Conservation (phyloP, 1,140 invertebrate genomes). For the Apocrypta bakeri region DNA sequence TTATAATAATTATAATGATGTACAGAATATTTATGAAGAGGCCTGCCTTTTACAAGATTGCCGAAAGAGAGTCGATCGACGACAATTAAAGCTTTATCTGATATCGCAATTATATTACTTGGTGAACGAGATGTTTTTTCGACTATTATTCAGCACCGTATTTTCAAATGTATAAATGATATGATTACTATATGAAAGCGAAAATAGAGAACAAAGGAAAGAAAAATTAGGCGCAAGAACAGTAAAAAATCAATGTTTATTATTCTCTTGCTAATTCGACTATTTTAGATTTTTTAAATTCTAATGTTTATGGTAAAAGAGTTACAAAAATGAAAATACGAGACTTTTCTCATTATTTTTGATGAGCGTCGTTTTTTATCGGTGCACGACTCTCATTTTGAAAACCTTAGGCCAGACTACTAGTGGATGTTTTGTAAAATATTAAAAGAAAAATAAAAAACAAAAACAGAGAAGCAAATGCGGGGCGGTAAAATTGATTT, state of each 20-base stretch:
- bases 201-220: conserved; percentile 48
- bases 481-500: conserved; percentile 21
- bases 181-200: conserved; percentile 28
- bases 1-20: conserved; percentile 74
- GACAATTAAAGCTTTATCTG: conserved; percentile 51
- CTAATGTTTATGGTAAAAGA: conserved; percentile 38
- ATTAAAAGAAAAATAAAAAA: conserved; percentile 60
- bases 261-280: conserved; percentile 26
- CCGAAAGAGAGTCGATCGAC: conserved; percentile 59
- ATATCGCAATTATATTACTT: conserved; percentile 50
- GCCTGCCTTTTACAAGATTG: conserved; percentile 69
- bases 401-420: conserved; percentile 66
- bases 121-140: conserved; percentile 33
- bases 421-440: conserved; percentile 73
- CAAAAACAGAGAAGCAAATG: conserved; percentile 57
- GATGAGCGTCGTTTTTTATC: conserved; percentile 53
- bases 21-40: conserved; percentile 75
- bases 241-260: background rate
- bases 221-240: conserved; percentile 30
- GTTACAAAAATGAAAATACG: conserved; percentile 43
- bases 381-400: conserved; percentile 60
- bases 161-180: conserved; percentile 38
- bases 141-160: conserved; percentile 32
- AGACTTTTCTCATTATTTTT: conserved; percentile 49
- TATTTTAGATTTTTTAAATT: conserved; percentile 46